Evolutionary conservation across 2,888 invertebrate species (phyloP), one percentile per base, ranked within the genome.

Genomic region (Synergus japonicus): DNA sequence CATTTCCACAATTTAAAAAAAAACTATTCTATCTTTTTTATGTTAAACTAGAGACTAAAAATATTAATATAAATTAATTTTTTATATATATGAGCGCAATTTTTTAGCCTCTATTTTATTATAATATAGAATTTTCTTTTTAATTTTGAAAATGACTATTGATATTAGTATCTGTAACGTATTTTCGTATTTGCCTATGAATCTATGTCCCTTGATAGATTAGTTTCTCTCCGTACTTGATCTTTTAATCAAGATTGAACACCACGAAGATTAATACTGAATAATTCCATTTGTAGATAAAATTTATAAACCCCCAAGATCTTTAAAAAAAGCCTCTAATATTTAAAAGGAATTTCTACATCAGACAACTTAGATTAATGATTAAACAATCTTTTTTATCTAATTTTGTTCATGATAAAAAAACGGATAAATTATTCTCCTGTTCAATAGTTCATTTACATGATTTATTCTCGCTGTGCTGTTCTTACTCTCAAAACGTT

Each of bases 201-300:
- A 73, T 54, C 66, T 8, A 66, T 41, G n/a, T n/a, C 66, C 66
- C 66, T 66, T 18, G 18, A 66, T 66, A 66, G 41, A 66, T 66
- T 41, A 66, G 37, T 10, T 41, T 18, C 4, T 8, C n/a, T 41
- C 4, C n/a, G 41, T 37, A 15, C 12, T 73, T 22, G 37, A 29
- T 73, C 37, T 15, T 54, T n/a, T 29, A 73, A 73, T 73, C 54
- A 49, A 73, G 73, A 54, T 73, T 73, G 73, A 29, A 73, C 54
- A 54, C 73, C 73, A 54, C 54, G 37, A 46, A 49, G 49, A 69
- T 29, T 18, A 18, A 43, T 18, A 65, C 41, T n/a, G 4, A n/a
- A 60, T 2, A 60, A 22, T 18, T 58, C 18, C 18, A 8, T 22
- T 0, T 58, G 4, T 15, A 49, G 15, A 15, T 49, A 49, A n/a